A percentile compares a stretch with the other conserved stretches of the same genome.
Evolutionary conservation across 2,888 invertebrate species (phyloP).

Genomic region (Eilema sororculum): DNA sequence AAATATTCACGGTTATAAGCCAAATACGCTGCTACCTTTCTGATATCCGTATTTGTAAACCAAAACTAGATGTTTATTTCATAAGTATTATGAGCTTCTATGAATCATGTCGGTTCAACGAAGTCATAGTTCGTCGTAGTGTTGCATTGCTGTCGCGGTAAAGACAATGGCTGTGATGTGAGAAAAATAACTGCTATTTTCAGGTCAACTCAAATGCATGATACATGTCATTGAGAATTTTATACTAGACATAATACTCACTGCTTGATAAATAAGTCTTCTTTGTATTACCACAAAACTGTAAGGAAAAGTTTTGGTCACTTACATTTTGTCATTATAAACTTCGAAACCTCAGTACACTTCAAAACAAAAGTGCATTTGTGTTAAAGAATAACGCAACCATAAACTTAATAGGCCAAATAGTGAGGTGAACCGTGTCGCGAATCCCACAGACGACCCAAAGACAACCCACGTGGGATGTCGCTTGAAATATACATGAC

Average conservation of each 20-base stretch:
- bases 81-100: not conserved
- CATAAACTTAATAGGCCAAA: no score
- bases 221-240: not conserved
- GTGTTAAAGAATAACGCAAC: conserved; percentile 28
- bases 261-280: no score
- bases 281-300: no score
- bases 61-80: no score
- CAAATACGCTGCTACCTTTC: no score
- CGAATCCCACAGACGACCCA: conserved; percentile 53
- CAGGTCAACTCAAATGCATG: not conserved
- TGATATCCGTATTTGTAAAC: no score
- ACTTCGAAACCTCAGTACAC: no score
- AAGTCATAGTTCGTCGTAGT: not conserved
- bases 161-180: not conserved
- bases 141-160: not conserved
- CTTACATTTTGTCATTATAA: no score
- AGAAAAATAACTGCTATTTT: not conserved
- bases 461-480: conserved; percentile 54
- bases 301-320: no score
- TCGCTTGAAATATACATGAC: conserved; percentile 61
- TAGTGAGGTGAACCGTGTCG: conserved; percentile 39
- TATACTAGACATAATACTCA: no score
- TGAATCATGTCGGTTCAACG: not conserved
- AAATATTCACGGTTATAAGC: no score
- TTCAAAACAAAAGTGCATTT: conserved; percentile 10